Evolutionary conservation across 2,113 vertebrate species (phyloP), one percentile per base, ranked within the genome.

Genomic region (Nettapus auritus): DNA sequence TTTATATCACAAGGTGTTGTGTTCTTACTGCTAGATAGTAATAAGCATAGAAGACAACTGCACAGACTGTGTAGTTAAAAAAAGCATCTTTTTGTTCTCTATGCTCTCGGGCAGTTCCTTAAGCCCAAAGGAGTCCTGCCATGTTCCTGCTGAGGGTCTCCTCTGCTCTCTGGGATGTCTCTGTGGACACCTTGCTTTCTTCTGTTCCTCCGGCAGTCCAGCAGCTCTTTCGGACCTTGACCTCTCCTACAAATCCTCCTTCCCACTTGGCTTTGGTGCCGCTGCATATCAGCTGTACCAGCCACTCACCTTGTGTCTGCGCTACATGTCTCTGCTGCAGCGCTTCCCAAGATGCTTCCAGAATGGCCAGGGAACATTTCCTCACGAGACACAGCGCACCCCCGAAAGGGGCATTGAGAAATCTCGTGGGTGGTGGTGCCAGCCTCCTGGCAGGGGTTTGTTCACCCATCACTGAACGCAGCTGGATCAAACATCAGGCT

Each of bases 271-370:
- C 33, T 53, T 67, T n/a, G 22, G n/a, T 50, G 52, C 52, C 82
- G 66, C 26, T 11, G 33, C 15, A 2, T 19, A 0, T 59, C 7
- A 29, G 29, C 46, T 29, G 2, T 36, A 5, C 8, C 44, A 74
- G 13, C 8, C 18, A 36, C 18, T 2, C 23, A 0, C 36, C 31
- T 18, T 26, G 2, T 5, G 0, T 28, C 55, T 34, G 26, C 8
- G 42, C 4, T 15, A 44, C 57, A 28, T 86, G 21, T 73, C 83
- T 31, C 63, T 86, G 46, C 75, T 42, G 3, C 2, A 16, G 17
- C 40, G 46, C 23, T 19, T 64, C 53, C 59, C 1, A 7, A 28
- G 42, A 23, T 50, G 46, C 10, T 20, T 40, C 75, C 75, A 13
- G 26, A 53, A 60, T 2, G 7, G 22, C 56, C 0, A 0, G 59